Percentiles rank a stretch among this genome's conserved stretches.
Evolutionary conservation across 1,140 invertebrate genomes (phyloP).

Genomic region (Pseudomyrmex flavicornis): DNA sequence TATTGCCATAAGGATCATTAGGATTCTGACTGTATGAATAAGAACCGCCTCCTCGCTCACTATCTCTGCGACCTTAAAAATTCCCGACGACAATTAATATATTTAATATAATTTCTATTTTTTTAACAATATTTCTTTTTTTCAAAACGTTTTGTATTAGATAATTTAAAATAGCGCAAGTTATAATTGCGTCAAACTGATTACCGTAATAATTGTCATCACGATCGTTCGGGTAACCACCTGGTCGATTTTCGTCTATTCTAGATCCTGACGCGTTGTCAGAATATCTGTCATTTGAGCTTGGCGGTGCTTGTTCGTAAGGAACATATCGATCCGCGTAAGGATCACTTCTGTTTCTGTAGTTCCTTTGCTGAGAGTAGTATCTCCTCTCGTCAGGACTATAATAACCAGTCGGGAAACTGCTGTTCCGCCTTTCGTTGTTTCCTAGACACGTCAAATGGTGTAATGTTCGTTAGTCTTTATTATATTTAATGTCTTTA

Average conservation of each 20-base stretch:
- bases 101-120: conserved; percentile 2
- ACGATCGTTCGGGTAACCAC: background rate
- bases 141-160: background rate
- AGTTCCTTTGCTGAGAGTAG: background rate
- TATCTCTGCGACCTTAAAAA: conserved; percentile 34
- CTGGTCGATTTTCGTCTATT: conserved; percentile 35
- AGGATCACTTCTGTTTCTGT: conserved; percentile 17
- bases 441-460: conserved; percentile 35
- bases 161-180: background rate
- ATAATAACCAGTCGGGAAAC: background rate
- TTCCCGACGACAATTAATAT: too few species aligned
- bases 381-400: conserved; percentile 8
- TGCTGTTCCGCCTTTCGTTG: conserved; percentile 53
- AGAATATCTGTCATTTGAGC: conserved; percentile 9
- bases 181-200: background rate
- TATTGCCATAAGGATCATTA: conserved; percentile 17
- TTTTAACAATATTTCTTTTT: background rate
- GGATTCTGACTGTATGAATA: conserved; percentile 5
- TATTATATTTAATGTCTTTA: background rate
- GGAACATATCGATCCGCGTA: background rate
- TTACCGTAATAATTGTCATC: conserved; percentile 38
- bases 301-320: conserved; percentile 1
- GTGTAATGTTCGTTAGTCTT: background rate
- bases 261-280: conserved; percentile 6
- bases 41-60: conserved; percentile 18